These are phyloP conservation scores for Apocrypta bakeri DNA, from an alignment of 1,140 invertebrate species.

Conservation along the genomic window DNA sequence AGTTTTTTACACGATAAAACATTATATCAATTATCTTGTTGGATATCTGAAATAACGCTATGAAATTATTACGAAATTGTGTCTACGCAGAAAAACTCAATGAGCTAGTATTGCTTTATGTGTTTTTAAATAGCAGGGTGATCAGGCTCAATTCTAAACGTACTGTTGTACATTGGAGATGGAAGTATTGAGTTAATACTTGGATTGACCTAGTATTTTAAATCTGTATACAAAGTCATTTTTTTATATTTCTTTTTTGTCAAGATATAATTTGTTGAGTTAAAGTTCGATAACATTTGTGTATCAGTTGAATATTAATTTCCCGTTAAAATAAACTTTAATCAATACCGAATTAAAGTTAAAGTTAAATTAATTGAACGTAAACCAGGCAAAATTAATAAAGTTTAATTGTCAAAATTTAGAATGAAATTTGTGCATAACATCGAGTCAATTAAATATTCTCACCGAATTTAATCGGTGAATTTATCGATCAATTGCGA, in stretches of 20 bases:
- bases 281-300: too few species aligned
- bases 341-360: too few species aligned
- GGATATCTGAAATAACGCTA: background rate
- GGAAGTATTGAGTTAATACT: background rate
- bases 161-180: background rate
- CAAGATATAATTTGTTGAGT: too few species aligned
- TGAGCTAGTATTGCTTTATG: background rate
- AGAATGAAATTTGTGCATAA: background rate
- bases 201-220: background rate
- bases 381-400: too few species aligned
- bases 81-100: background rate
- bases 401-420: too few species aligned
- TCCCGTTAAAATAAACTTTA: too few species aligned
- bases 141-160: background rate
- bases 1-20: constrained; percentile 52
- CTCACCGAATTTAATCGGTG: background rate
- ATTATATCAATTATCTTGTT: background rate
- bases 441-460: background rate
- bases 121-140: background rate
- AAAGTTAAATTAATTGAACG: too few species aligned
- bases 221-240: background rate
- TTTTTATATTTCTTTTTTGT: background rate
- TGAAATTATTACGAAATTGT: constrained; percentile 8
- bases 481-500: constrained; percentile 33
- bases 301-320: too few species aligned